Percentiles rank a stretch among this genome's conserved stretches.
These are phyloP conservation scores for Heteronetta atricapilla DNA, from an alignment of 2,113 vertebrate species.

Conservation along the genomic window DNA sequence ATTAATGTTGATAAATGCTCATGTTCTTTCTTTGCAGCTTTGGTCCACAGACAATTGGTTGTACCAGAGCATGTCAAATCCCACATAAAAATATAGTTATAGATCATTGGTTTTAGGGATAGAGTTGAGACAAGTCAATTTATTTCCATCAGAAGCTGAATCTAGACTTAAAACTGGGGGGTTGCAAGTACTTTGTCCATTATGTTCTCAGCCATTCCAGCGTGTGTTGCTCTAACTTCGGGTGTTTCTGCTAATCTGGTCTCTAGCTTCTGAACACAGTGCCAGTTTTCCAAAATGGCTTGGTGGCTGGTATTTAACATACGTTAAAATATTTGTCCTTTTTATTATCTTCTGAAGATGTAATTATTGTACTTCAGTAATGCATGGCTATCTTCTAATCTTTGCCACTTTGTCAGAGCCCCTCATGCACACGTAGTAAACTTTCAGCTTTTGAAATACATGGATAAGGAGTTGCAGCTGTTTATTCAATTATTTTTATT, in stretches of 20 bases:
- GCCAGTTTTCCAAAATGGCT: not conserved
- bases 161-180: not conserved
- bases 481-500: not conserved
- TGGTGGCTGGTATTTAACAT: not conserved
- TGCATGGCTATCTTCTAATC: conserved; percentile 25
- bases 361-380: conserved; percentile 26
- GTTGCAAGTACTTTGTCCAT: not conserved
- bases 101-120: conserved; percentile 48
- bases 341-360: conserved; percentile 33
- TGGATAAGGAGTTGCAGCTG: not conserved
- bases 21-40: conserved; percentile 29
- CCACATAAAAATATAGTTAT: conserved; percentile 47
- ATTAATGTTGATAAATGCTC: conserved; percentile 66
- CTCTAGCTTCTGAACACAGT: not conserved
- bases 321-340: not conserved
- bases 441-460: conserved; percentile 9
- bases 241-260: not conserved
- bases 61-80: conserved; percentile 59
- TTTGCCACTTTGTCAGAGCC: conserved; percentile 28
- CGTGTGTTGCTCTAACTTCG: not conserved
- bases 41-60: conserved; percentile 55
- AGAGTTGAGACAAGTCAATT: conserved; percentile 63
- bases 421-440: conserved; percentile 17
- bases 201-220: not conserved
- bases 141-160: conserved; percentile 53